Base-by-base conservation (phyloP, 2,113 vertebrate genomes). In the Jacana jacana region DNA sequence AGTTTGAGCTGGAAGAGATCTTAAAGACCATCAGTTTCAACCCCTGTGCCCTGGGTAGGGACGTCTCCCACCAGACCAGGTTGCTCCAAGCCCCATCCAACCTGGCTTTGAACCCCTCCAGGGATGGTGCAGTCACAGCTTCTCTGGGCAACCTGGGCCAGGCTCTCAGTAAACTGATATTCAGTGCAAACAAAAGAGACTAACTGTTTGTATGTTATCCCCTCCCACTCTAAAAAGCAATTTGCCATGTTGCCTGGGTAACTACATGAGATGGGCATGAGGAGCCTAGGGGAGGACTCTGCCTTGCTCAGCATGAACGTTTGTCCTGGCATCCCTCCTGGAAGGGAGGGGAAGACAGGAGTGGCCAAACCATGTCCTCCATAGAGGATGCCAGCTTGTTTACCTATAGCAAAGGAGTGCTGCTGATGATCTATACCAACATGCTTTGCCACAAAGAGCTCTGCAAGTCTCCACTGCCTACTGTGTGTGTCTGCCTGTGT, bases 401-500 rank as follows among this genome's bases (percentile, higher is more conserved):
- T 57, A 9, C 27, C 69, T 76, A 4, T 7, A 31, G 30, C 20
- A 52, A 52, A 75, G 13, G 6, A 15, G 13, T 35, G 52, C 4
- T 1, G 0, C 11, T 65, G 18, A 4, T 22, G 4, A 8, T 33
- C 57, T 48, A 5, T 19, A 24, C 4, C 3, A 19, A 31, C 4
- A 1, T 37, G 40, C 17, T 64, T 48, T 66, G 9, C 37, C 51
- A 76, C 27, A 48, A 27, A 65, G 39, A 48, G 16, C 7, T 48
- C n/a, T 80, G 5, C 79, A 95, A 73, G 71, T 93, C 89, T 96
- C 91, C 95, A 42, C 76, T 96, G 78, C 48, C 48, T 91, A 65
- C 42, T 84, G 25, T 92, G 42, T n/a, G 13, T 64, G 61, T 71
- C 72, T 97, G 28, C 17, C 22, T 75, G 71, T 44, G 31, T 20